Evolutionary conservation across 2,113 vertebrate species (phyloP).

Genomic region (Nannobrachium achirus): DNA sequence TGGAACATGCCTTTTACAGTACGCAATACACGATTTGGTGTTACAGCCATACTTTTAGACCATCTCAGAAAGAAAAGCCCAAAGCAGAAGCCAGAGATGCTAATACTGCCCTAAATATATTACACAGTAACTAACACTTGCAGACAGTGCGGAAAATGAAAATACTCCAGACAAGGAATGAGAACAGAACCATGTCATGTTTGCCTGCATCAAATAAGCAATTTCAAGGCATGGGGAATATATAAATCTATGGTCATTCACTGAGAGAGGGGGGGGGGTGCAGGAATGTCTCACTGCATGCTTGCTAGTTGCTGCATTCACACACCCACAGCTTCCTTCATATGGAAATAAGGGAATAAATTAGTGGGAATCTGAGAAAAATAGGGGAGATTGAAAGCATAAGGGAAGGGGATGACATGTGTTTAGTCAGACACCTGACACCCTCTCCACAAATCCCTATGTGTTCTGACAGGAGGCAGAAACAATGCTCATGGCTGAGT

Average conservation of each 20-base stretch:
- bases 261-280: slow-evolving; percentile 33
- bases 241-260: slow-evolving; percentile 33
- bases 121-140: slow-evolving; percentile 21
- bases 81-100: slow-evolving; percentile 23
- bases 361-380: slow-evolving; percentile 55
- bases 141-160: slow-evolving; percentile 32
- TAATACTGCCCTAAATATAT: neutral
- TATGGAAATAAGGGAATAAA: slow-evolving; percentile 76
- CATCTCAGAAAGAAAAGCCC: slow-evolving; percentile 9
- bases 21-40: slow-evolving; percentile 13
- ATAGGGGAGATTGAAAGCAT: slow-evolving; percentile 64
- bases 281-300: slow-evolving; percentile 52
- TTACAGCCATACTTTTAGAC: slow-evolving; percentile 2
- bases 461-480: slow-evolving; percentile 56
- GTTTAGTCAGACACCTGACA: slow-evolving; percentile 65
- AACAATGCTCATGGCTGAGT: slow-evolving; percentile 57
- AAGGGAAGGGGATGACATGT: slow-evolving; percentile 59
- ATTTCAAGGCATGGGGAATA: neutral
- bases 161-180: neutral
- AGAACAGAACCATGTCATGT: slow-evolving; percentile 3
- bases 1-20: slow-evolving; percentile 15
- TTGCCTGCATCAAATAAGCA: slow-evolving; percentile 9
- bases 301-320: slow-evolving; percentile 52
- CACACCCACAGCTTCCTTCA: slow-evolving; percentile 68
- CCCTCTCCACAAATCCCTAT: slow-evolving; percentile 47